Evolutionary conservation across 2,797 vertebrate species (phyloP).

Genomic region (Pelobates cultripes): DNA sequence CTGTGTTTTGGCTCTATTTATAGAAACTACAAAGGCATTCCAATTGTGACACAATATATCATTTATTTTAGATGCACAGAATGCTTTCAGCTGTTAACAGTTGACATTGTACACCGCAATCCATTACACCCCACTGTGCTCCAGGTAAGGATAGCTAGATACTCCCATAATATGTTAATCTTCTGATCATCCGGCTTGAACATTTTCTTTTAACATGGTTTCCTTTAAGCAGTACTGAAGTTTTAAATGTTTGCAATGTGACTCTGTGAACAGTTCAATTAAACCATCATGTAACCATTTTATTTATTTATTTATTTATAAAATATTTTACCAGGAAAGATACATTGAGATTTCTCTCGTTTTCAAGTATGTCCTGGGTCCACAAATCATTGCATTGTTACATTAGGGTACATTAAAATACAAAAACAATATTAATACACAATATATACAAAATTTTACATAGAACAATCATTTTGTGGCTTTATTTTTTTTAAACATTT

Average conservation of each 20-base stretch:
- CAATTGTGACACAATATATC: neutral
- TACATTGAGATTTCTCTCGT: too few relatives aligned
- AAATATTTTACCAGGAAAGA: too few relatives aligned
- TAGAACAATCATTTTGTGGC: too few relatives aligned
- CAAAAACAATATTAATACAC: too few relatives aligned
- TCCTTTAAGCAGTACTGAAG: neutral
- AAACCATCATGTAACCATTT: neutral
- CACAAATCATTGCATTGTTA: too few relatives aligned
- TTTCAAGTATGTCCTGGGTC: too few relatives aligned
- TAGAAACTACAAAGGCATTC: neutral
- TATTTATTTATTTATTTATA: too few relatives aligned
- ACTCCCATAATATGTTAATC: neutral
- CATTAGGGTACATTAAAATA: too few relatives aligned
- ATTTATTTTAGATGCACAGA: slow-evolving; percentile 79
- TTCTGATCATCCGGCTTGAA: neutral
- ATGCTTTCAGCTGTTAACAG: slow-evolving; percentile 92
- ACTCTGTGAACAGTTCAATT: too few relatives aligned
- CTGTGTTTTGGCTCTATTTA: too few relatives aligned
- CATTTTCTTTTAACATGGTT: neutral
- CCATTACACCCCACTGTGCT: slow-evolving; percentile 76
- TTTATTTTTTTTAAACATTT: neutral
- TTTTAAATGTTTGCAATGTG: neutral
- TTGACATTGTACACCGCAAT: slow-evolving; percentile 80
- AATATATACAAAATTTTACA: too few relatives aligned
- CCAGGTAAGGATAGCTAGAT: slow-evolving; percentile 73